Base-by-base conservation (phyloP, 2,113 vertebrate species). In the Dipodomys ordii region DNA sequence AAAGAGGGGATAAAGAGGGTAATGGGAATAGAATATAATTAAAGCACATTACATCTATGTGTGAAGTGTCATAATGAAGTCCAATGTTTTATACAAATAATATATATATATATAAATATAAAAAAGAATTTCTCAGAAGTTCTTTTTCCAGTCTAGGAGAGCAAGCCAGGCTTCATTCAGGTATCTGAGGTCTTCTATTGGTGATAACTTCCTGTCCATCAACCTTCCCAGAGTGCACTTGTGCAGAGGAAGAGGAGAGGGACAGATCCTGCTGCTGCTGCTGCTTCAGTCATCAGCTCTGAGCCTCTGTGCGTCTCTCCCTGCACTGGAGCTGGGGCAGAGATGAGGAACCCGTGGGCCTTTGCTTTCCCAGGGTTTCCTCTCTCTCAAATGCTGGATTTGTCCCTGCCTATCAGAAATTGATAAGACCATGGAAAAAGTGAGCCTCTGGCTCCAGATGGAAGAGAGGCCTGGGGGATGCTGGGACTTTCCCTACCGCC, bases 361-460 rank as follows among this genome's bases (percentile, higher is more conserved):
- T 96, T 65, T 88, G 93, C 95, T 97, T 97, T 96, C 90, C 79
- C 96, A 88, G 72, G 7, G 81, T 88, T 95, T 90, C 77, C 73
- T 69, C 86, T 76, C 81, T 90, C 28, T 91, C 44, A 57, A 96
- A 94, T 83, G 71, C 80, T 79, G 83, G 95, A 85, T 95, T 97
- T 92, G 74, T 84, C 97, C 83, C 85, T 93, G 93, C 84, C 96
- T 98, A 98, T 98, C 98, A 96, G 95, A 77, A 77, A 88, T 76
- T 97, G 98, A 98, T 98, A 98, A 94, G 20, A 67, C 89, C 23
- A 30, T 94, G 96, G 97, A 98, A 98, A 98, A 98, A 82, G 92
- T 95, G 96, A 97, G 95, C 44, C 88, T 80, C 18, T 80, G 88
- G 53, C 79, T 85, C 23, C 78, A 80, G 88, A 46, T 91, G 84